Base-by-base conservation (phyloP, 1,140 invertebrate species). In the Atta colombica region DNA sequence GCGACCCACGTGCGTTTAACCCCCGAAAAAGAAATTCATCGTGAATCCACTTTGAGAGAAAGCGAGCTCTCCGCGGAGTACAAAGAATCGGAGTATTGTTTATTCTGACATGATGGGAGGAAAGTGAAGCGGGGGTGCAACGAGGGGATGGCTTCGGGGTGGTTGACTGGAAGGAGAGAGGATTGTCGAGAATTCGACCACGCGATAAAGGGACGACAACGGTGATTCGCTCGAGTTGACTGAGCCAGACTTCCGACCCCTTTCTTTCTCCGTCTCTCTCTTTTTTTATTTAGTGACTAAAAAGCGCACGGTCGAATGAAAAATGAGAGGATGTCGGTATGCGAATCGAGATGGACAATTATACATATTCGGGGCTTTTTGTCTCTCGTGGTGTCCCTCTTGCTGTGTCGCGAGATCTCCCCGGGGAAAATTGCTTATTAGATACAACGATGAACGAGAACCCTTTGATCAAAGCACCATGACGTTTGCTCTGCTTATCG, bases 141-240 rank as follows among this genome's bases (percentile, higher is more conserved):
- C 35, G 58, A 60, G 45, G 49, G 5, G 35, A 3, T 68, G 72
- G 86, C n/a, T 65, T 18, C 7, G 25, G 35, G 58, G 8, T 35
- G 55, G 69, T 74, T 77, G 55, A 58, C 60, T 31, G 58, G 51
- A 86, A 71, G 77, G 35, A 85, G 66, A 85, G 66, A 88, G 55
- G 68, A 49, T 80, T 68, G 68, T 58, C 21, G 77, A 87, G 84
- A 89, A 89, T 89, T 87, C 88, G 77, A 89, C 88, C 88, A 68
- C 63, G 75, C 84, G 84, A 89, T 89, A 89, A 89, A 89, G 77
- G 88, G 88, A 89, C 77, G 88, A 89, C 88, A 87, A 89, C 84
- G 84, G 80, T 77, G 69, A 3, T 28, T 35, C 25, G 55, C 63
- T 81, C 88, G 63, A 81, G 77, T 65, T 84, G 84, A 12, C 87